A percentile compares a stretch with the other conserved stretches of the same genome.
Conservation (phyloP, 2,888 invertebrate species). For the Megalurothrips usitatus region DNA sequence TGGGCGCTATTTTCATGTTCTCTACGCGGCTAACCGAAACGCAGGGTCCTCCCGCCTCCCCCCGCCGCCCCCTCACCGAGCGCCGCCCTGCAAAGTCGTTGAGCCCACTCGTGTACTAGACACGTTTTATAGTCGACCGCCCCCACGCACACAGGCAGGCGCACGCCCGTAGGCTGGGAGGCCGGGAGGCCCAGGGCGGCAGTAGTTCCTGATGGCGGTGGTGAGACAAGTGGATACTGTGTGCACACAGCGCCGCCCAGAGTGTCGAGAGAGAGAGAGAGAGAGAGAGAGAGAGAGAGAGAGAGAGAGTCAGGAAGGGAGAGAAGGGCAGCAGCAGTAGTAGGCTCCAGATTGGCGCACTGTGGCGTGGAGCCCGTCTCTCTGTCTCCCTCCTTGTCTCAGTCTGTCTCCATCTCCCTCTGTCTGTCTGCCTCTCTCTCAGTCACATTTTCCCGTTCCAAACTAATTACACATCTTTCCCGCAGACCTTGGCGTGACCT, state of each 20-base stretch:
- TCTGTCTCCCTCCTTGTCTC: background rate
- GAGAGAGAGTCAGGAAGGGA: too few relatives aligned
- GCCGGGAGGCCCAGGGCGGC: background rate
- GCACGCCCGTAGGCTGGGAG: background rate
- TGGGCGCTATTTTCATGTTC: too few relatives aligned
- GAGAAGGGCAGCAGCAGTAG: too few relatives aligned
- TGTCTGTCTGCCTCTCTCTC: background rate
- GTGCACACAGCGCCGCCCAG: background rate
- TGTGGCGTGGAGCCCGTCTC: background rate
- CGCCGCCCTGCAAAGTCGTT: too few relatives aligned
- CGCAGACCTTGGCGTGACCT: too few relatives aligned
- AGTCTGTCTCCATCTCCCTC: background rate
- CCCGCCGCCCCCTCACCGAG: too few relatives aligned
- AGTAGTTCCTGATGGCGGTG: background rate
- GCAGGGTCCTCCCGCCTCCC: too few relatives aligned
- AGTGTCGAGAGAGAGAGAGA: background rate
- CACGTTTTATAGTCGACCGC: slow-evolving; percentile 4
- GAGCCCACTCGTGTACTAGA: background rate
- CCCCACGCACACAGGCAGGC: background rate
- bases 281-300: too few relatives aligned
- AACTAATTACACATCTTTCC: too few relatives aligned
- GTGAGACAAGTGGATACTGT: background rate
- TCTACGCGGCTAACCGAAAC: too few relatives aligned
- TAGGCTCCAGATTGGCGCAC: too few relatives aligned
- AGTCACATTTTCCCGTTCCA: background rate